Conservation (phyloP, 2,888 invertebrate genomes). For the Monoplex corrugatus region DNA sequence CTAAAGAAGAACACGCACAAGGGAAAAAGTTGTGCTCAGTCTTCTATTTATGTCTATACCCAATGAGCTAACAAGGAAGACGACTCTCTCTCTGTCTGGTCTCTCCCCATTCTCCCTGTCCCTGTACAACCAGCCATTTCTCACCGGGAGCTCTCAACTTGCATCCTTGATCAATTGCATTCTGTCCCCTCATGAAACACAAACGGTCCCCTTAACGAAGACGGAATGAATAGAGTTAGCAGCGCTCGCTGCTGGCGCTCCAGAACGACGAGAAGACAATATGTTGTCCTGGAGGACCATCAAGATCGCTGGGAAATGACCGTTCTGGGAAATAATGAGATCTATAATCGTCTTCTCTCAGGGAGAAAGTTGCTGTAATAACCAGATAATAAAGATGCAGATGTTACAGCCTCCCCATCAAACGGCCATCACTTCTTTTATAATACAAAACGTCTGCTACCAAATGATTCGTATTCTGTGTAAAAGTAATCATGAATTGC, state of each 20-base stretch:
- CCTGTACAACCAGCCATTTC: too few relatives aligned
- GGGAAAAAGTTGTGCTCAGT: too few relatives aligned
- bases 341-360: not conserved
- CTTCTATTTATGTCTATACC: too few relatives aligned
- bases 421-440: not conserved
- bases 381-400: not conserved
- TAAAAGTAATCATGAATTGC: not conserved
- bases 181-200: not conserved
- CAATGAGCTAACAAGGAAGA: too few relatives aligned
- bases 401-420: not conserved
- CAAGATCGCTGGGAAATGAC: not conserved
- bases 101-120: not conserved
- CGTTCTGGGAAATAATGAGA: not conserved
- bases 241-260: not conserved
- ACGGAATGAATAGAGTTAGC: not conserved
- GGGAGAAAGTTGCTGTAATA: not conserved
- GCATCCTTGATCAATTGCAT: too few relatives aligned
- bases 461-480: too few relatives aligned
- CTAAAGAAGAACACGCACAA: too few relatives aligned
- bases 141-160: too few relatives aligned
- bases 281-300: not conserved
- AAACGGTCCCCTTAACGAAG: not conserved
- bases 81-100: not conserved
- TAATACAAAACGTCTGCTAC: too few relatives aligned
- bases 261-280: not conserved